Percentiles rank a stretch among this genome's conserved stretches.
These are phyloP conservation scores for Heliconius hermathena DNA, from an alignment of 1,140 invertebrate species.

Conservation along the genomic window DNA sequence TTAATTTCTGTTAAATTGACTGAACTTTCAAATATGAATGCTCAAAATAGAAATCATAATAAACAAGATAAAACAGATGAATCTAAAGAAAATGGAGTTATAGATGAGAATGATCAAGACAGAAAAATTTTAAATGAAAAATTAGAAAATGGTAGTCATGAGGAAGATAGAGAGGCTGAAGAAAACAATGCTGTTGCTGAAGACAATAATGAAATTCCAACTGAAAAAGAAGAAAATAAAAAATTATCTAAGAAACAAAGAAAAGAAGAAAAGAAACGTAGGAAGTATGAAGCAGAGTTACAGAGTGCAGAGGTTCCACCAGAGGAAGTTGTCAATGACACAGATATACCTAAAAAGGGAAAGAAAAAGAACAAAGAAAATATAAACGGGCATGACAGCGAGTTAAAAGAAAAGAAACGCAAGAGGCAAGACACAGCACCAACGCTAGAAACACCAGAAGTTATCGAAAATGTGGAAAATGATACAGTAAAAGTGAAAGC, in stretches of 20 bases:
- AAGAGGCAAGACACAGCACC: slow-evolving; percentile 72
- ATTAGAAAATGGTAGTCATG: slow-evolving; percentile 35
- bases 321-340: slow-evolving; percentile 44
- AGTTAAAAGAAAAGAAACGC: slow-evolving; percentile 66
- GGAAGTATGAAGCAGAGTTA: slow-evolving; percentile 79
- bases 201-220: slow-evolving; percentile 19
- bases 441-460: slow-evolving; percentile 48
- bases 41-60: slow-evolving; percentile 54
- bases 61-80: slow-evolving; percentile 44
- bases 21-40: slow-evolving; percentile 78
- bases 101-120: slow-evolving; percentile 27
- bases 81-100: slow-evolving; percentile 46
- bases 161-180: slow-evolving; percentile 32
- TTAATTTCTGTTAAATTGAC: slow-evolving; percentile 86
- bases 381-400: slow-evolving; percentile 52
- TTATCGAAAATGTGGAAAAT: slow-evolving; percentile 32
- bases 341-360: slow-evolving; percentile 64
- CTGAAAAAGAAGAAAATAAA: slow-evolving; percentile 52
- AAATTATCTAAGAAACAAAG: slow-evolving; percentile 81
- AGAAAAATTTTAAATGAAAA: slow-evolving; percentile 31
- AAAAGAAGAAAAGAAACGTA: slow-evolving; percentile 81
- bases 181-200: slow-evolving; percentile 44
- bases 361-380: slow-evolving; percentile 74
- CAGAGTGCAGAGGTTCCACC: slow-evolving; percentile 58
- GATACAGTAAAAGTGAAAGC: slow-evolving; percentile 45